A percentile compares a stretch with the other conserved stretches of the same genome.
These are phyloP conservation scores for Microtus agrestis DNA, from an alignment of 2,797 vertebrate species.

Conservation along the genomic window DNA sequence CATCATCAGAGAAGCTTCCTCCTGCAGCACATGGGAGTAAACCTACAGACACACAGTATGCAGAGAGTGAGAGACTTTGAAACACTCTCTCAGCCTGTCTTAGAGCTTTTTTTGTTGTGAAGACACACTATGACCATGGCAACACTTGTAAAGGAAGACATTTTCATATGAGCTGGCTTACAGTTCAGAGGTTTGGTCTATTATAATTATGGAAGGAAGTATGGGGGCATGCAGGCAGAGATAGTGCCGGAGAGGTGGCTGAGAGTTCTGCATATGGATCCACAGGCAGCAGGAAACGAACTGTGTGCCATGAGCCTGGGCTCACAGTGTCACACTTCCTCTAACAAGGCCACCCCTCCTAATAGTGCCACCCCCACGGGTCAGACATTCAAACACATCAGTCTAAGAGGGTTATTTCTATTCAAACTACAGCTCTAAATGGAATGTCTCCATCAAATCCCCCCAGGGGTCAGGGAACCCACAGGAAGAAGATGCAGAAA, in stretches of 20 bases:
- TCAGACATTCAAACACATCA: no score
- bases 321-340: not conserved
- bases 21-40: not conserved
- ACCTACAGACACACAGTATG: not conserved
- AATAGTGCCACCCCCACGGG: no score
- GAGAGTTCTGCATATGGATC: not conserved
- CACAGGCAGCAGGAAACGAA: not conserved
- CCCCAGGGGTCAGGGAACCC: not conserved
- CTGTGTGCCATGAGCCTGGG: not conserved
- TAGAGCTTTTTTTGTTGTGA: not conserved
- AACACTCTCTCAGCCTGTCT: not conserved
- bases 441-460: not conserved
- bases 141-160: not conserved
- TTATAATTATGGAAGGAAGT: not conserved
- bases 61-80: not conserved
- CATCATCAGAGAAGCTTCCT: not conserved
- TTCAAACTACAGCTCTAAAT: not conserved
- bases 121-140: not conserved
- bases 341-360: no score
- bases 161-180: not conserved
- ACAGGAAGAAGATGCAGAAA: not conserved
- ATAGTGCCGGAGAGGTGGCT: not conserved
- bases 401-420: no score
- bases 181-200: not conserved
- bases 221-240: not conserved